Percentiles rank a stretch among this genome's conserved stretches.
These are phyloP conservation scores for Cylas formicarius DNA, from an alignment of 1,140 invertebrate genomes.

Conservation along the genomic window DNA sequence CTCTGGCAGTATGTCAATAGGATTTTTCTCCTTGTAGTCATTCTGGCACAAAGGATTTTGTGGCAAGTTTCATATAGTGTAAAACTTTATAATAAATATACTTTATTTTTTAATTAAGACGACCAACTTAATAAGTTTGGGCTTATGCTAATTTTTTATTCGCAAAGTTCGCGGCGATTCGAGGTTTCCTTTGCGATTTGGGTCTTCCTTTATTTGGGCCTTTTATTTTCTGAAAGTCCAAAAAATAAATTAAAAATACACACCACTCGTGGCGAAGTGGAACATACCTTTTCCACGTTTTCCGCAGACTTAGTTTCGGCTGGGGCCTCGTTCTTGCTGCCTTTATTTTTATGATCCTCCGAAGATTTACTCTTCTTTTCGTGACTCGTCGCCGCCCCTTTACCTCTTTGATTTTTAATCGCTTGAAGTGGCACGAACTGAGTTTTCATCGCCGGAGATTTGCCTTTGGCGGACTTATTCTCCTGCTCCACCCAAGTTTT, in stretches of 20 bases:
- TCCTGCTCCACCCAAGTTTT: conserved; percentile 19
- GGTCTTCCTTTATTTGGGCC: conserved; percentile 23
- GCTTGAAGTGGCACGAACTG: conserved; percentile 24
- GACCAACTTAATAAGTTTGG: no score
- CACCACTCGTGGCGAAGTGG: no score
- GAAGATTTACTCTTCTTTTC: conserved; percentile 9
- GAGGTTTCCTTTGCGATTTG: conserved; percentile 39
- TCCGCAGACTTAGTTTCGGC: conserved; percentile 26
- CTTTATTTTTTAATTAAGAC: no score
- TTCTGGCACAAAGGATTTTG: no score
- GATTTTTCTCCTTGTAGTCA: no score
- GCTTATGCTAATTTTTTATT: neutral
- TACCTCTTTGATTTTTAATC: conserved; percentile 21
- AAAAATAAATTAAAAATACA: no score
- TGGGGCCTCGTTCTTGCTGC: conserved; percentile 39
- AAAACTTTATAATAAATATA: no score
- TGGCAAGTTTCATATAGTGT: no score
- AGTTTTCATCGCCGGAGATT: conserved; percentile 14
- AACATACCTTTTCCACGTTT: no score
- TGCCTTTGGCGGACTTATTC: neutral
- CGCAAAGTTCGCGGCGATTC: conserved; percentile 49
- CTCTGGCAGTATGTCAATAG: no score
- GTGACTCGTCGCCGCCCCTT: conserved; percentile 13
- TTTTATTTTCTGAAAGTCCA: conserved; percentile 5
- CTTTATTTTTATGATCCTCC: conserved; percentile 29